Evolutionary conservation across 2,797 vertebrate species (phyloP).

Genomic region (Urocyon cinereoargenteus): DNA sequence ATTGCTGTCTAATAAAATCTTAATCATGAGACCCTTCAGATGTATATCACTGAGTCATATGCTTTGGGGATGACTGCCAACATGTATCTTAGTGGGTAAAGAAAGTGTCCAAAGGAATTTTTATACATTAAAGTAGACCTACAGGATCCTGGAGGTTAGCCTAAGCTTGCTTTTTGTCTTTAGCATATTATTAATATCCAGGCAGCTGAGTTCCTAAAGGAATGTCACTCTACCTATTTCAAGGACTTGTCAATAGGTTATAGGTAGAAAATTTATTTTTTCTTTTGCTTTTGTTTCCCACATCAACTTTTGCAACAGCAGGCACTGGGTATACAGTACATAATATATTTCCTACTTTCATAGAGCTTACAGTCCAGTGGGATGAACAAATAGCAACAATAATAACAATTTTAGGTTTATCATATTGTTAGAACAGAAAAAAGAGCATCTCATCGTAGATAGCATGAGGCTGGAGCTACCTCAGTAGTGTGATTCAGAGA

Average conservation of each 20-base stretch:
- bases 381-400: neutral
- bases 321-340: neutral
- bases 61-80: neutral
- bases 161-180: neutral
- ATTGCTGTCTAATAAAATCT: neutral
- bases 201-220: neutral
- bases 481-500: neutral
- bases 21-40: neutral
- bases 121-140: neutral
- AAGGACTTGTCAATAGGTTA: neutral
- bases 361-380: neutral
- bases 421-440: neutral
- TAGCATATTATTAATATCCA: neutral
- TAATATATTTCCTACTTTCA: neutral
- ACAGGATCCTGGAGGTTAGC: neutral
- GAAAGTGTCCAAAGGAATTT: neutral
- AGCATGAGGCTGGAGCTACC: neutral
- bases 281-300: neutral
- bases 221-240: neutral
- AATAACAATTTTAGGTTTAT: neutral
- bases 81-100: neutral
- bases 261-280: neutral
- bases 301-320: neutral
- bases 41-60: neutral
- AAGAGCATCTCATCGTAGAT: neutral